These are phyloP conservation scores for Bucco capensis DNA, from an alignment of 2,113 vertebrate species.

Conservation along the genomic window DNA sequence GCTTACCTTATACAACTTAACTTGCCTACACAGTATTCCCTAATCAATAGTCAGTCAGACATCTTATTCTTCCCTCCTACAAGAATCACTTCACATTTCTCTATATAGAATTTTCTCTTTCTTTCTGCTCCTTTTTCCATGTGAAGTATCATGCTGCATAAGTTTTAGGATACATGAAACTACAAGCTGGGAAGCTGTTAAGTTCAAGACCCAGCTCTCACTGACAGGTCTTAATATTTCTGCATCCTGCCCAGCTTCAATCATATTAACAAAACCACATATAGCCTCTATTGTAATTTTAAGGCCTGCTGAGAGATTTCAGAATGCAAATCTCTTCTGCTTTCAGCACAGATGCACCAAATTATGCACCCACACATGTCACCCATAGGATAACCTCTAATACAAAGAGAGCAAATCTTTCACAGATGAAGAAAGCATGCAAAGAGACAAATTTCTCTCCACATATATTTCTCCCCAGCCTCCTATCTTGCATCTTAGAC, in stretches of 20 bases:
- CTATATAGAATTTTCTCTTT: not conserved
- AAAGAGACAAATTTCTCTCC: conserved; percentile 2
- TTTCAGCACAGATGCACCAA: not conserved
- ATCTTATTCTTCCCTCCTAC: not conserved
- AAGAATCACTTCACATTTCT: not conserved
- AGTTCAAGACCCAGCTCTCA: not conserved
- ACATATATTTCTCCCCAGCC: not conserved
- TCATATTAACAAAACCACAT: conserved; percentile 21
- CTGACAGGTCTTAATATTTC: not conserved
- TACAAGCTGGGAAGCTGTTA: not conserved
- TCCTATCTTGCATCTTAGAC: not conserved
- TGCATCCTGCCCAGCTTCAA: not conserved
- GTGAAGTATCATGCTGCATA: not conserved
- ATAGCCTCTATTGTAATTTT: not conserved
- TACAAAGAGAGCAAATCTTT: not conserved
- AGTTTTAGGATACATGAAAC: not conserved
- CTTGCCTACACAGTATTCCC: not conserved
- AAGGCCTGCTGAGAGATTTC: conserved; percentile 10
- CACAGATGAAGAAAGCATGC: not conserved
- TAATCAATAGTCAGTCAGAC: not conserved
- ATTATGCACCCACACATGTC: not conserved
- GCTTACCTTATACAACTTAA: not conserved
- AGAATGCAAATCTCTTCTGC: conserved; percentile 11
- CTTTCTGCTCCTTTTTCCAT: not conserved
- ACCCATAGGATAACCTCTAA: not conserved